These are phyloP conservation scores for Liparis tanakae DNA, from an alignment of 2,797 vertebrate species.

Conservation along the genomic window DNA sequence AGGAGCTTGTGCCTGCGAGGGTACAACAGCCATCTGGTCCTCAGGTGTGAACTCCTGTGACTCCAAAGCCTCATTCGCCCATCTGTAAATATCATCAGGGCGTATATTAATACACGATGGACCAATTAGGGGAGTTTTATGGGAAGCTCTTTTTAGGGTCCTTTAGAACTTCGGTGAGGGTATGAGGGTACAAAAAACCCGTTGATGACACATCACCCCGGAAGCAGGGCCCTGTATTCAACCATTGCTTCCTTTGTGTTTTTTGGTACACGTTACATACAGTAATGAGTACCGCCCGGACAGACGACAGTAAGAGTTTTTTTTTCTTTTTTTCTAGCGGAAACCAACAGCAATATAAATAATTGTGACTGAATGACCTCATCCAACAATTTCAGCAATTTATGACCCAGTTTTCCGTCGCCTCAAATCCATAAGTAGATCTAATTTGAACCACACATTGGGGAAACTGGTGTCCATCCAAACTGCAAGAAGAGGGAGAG, in stretches of 20 bases:
- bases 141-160: constrained; percentile 20
- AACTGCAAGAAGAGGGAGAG: neutral
- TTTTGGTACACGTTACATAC: constrained; percentile 53
- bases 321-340: constrained; percentile 36
- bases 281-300: constrained; percentile 31
- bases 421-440: constrained; percentile 14
- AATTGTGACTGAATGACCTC: constrained; percentile 41
- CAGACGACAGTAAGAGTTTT: constrained; percentile 27
- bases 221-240: constrained; percentile 53
- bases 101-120: constrained; percentile 32
- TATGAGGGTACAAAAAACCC: constrained; percentile 29
- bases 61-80: constrained; percentile 21
- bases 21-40: constrained; percentile 40
- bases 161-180: constrained; percentile 29
- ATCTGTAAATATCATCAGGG: constrained; percentile 48
- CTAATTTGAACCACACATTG: constrained; percentile 4
- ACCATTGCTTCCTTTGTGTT: constrained; percentile 68
- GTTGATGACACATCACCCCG: constrained; percentile 51
- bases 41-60: constrained; percentile 59
- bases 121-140: constrained; percentile 63
- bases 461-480: constrained; percentile 24
- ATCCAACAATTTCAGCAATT: constrained; percentile 41
- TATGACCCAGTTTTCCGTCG: constrained; percentile 21
- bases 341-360: constrained; percentile 31
- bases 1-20: neutral